Percentiles rank a stretch among this genome's conserved stretches.
These are phyloP conservation scores for Rhabdophis nuchalis DNA, from an alignment of 2,797 vertebrate species.

Conservation along the genomic window DNA sequence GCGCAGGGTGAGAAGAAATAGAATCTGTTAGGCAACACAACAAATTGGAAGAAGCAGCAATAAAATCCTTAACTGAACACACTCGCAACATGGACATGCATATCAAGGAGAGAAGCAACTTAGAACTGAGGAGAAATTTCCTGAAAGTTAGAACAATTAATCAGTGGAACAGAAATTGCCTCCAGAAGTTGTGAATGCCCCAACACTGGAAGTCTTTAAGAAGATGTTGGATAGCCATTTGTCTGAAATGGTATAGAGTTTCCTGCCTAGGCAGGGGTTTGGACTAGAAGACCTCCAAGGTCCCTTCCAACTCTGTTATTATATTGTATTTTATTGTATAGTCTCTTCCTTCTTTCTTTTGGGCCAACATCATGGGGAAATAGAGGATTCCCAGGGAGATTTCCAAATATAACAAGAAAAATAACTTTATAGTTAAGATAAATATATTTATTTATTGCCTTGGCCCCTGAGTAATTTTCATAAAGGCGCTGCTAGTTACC, in stretches of 20 bases:
- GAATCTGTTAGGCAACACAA: background rate
- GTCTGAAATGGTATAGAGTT: no score
- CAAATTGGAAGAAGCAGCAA: background rate
- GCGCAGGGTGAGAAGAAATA: conserved; percentile 18
- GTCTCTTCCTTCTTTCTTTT: background rate
- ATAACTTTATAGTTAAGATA: background rate
- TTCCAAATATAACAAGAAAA: background rate
- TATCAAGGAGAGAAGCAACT: no score
- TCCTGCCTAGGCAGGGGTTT: no score
- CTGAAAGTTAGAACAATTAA: no score
- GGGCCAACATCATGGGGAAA: background rate
- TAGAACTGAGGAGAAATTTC: no score
- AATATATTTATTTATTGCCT: background rate
- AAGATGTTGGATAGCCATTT: no score
- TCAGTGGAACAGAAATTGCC: no score
- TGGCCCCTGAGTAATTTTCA: background rate
- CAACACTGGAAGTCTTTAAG: no score
- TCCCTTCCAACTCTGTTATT: no score
- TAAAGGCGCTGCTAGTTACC: background rate
- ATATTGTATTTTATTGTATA: no score
- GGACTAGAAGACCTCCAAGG: no score
- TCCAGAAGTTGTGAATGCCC: no score
- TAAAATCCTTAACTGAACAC: background rate
- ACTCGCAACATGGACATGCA: background rate
- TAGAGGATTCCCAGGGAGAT: background rate